Conservation (phyloP, 2,113 vertebrate species). For the Dicentrarchus labrax region DNA sequence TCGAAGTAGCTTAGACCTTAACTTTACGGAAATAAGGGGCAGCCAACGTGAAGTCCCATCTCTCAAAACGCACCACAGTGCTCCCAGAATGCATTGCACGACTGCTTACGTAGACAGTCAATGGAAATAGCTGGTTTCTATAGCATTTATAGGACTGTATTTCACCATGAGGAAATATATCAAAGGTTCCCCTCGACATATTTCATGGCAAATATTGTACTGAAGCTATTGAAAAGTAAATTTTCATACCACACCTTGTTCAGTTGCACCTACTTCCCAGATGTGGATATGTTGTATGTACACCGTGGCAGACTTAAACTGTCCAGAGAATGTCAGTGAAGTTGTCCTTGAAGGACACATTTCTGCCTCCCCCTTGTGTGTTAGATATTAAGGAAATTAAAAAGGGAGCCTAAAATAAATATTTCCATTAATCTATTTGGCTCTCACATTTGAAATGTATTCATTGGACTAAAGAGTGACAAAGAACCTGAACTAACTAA, state of each 20-base stretch:
- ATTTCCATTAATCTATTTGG: background rate
- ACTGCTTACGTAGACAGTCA: too few relatives aligned
- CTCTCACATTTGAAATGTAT: background rate
- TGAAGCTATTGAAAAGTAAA: background rate
- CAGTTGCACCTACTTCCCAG: too few relatives aligned
- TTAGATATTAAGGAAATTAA: background rate
- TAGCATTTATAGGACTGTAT: background rate
- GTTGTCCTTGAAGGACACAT: background rate
- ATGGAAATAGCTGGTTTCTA: background rate
- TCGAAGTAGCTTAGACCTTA: too few relatives aligned
- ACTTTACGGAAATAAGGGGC: too few relatives aligned
- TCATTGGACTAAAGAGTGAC: background rate
- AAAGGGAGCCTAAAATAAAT: background rate
- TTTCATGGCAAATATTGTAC: background rate
- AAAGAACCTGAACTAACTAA: background rate
- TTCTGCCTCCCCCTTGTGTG: background rate
- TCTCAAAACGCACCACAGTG: too few relatives aligned
- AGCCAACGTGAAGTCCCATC: too few relatives aligned
- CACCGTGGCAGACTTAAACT: background rate
- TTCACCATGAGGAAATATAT: background rate
- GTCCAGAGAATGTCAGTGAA: background rate
- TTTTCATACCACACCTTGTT: background rate
- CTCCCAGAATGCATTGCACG: too few relatives aligned
- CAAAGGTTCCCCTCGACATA: background rate
- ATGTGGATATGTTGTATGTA: too few relatives aligned